Evolutionary conservation across 2,888 invertebrate genomes (phyloP).

Genomic region (Pristionchus maxplancki): DNA sequence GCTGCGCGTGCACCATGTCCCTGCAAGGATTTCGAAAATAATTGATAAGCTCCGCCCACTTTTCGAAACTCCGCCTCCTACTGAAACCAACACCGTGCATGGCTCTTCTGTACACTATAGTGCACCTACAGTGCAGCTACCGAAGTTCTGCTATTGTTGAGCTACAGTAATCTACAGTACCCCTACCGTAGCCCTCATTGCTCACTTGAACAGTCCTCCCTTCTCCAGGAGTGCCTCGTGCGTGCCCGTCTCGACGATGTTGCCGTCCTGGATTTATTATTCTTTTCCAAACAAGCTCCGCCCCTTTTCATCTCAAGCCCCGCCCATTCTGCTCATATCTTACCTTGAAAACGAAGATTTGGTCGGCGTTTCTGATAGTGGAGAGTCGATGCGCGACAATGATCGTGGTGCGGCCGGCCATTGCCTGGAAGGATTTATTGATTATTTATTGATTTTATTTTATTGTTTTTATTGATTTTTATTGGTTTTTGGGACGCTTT

Average conservation of each 20-base stretch:
- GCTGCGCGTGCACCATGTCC: slow-evolving; percentile 79
- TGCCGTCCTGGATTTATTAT: slow-evolving; percentile 67
- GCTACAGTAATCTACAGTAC: neutral
- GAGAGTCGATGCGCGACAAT: slow-evolving; percentile 81
- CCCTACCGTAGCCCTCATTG: neutral
- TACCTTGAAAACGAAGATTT: slow-evolving; percentile 77
- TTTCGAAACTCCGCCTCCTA: neutral
- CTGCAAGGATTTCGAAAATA: neutral
- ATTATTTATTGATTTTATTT: neutral
- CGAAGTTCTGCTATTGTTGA: neutral
- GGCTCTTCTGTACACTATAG: no score
- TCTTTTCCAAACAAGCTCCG: neutral
- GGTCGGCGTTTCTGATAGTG: slow-evolving; percentile 81
- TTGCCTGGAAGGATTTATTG: slow-evolving; percentile 75
- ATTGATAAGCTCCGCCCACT: neutral
- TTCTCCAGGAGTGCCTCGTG: slow-evolving; percentile 78
- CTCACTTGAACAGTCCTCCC: slow-evolving; percentile 79
- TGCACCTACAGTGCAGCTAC: no score
- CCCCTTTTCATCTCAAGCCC: neutral
- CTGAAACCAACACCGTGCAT: no score
- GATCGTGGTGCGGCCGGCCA: slow-evolving; percentile 79
- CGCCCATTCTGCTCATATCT: neutral
- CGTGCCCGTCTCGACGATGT: slow-evolving; percentile 80
- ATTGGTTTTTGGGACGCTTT: no score
- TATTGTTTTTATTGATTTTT: neutral